These are phyloP conservation scores for Tiliqua scincoides DNA, from an alignment of 2,113 vertebrate genomes.

Conservation along the genomic window DNA sequence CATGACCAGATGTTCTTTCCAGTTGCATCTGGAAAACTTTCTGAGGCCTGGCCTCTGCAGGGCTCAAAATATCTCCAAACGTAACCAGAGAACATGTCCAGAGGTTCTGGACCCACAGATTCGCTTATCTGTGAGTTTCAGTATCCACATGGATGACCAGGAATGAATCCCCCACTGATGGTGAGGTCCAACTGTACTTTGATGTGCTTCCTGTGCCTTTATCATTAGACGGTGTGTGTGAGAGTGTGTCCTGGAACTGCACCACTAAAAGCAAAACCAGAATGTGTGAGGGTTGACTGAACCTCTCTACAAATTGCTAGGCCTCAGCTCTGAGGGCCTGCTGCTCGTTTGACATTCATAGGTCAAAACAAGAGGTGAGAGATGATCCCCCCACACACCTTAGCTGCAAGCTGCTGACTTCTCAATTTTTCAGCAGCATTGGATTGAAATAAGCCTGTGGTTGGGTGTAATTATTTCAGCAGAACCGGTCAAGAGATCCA, in stretches of 20 bases:
- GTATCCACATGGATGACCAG: no score
- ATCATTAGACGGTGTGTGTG: neutral
- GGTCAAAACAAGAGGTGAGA: conserved; percentile 39
- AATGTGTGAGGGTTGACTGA: neutral
- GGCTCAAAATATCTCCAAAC: no score
- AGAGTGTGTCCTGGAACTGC: neutral
- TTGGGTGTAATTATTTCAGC: conserved; percentile 49
- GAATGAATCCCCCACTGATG: no score
- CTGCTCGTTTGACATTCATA: conserved; percentile 25
- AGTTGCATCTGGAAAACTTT: no score
- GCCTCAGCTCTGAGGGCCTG: conserved; percentile 18
- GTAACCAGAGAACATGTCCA: no score
- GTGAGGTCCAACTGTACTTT: no score
- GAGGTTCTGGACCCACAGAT: no score
- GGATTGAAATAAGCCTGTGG: conserved; percentile 6
- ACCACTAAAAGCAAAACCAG: neutral
- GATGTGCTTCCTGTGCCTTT: neutral
- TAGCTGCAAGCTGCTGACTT: conserved; percentile 40
- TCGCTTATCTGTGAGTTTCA: no score
- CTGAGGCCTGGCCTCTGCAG: no score
- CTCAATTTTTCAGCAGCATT: conserved; percentile 26
- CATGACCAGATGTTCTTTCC: no score
- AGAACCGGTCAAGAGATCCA: conserved; percentile 28
- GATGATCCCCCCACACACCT: neutral
- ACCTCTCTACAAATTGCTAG: conserved; percentile 7